Conservation (phyloP, 2,888 invertebrate genomes). For the Suillia variegata region DNA sequence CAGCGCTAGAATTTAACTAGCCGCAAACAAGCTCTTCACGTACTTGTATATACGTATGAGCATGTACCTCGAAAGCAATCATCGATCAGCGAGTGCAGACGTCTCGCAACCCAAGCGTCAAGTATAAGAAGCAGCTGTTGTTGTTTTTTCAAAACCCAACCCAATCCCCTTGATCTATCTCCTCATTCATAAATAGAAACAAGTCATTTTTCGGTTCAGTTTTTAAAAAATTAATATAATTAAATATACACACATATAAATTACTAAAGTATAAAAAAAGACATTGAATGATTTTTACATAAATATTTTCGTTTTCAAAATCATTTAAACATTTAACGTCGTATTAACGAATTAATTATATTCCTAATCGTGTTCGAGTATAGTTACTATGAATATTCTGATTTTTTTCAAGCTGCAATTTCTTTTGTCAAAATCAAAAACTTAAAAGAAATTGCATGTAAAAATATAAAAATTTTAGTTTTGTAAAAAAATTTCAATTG, state of each 20-base stretch:
- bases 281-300: neutral
- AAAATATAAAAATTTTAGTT: neutral
- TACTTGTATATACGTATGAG: too few species aligned
- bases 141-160: too few species aligned
- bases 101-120: too few species aligned
- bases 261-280: neutral
- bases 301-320: neutral
- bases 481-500: slow-evolving; percentile 17
- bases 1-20: too few species aligned
- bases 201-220: slow-evolving; percentile 6
- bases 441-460: neutral
- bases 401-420: neutral
- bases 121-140: too few species aligned
- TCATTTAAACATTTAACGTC: too few species aligned
- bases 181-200: slow-evolving; percentile 11
- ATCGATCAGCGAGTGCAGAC: too few species aligned
- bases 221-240: neutral
- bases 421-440: slow-evolving; percentile 21
- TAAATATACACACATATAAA: slow-evolving; percentile 17
- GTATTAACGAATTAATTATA: too few species aligned
- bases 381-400: too few species aligned
- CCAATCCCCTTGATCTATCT: neutral
- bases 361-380: too few species aligned
- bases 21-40: too few species aligned
- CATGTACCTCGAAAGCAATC: too few species aligned